Percentiles rank a stretch among this genome's conserved stretches.
Conservation (phyloP, 2,113 vertebrate genomes). For the Aspiorhynchus laticeps region DNA sequence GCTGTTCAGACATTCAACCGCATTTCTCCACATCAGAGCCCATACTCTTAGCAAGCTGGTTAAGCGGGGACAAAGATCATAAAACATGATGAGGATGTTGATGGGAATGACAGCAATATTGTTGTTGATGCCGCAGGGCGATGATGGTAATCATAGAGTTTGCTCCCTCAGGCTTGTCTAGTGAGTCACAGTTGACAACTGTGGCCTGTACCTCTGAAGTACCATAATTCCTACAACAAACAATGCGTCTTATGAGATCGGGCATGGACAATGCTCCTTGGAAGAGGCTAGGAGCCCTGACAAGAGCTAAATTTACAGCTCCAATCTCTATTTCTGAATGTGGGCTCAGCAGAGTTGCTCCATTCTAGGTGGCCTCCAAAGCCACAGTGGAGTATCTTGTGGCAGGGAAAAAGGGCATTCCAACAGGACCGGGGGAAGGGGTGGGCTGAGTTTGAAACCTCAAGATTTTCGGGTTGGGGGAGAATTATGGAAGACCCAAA, state of each 20-base stretch:
- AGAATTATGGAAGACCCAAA: constrained; percentile 36
- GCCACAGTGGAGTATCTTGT: constrained; percentile 56
- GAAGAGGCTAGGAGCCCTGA: constrained; percentile 42
- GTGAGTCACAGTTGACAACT: constrained; percentile 20
- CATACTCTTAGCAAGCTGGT: constrained; percentile 43
- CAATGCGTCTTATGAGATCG: constrained; percentile 38
- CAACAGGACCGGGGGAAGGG: constrained; percentile 43
- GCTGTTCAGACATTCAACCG: constrained; percentile 39
- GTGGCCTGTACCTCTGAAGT: constrained; percentile 1
- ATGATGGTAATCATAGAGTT: constrained; percentile 37
- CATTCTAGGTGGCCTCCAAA: constrained; percentile 49
- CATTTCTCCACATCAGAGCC: constrained; percentile 55
- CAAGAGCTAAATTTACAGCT: constrained; percentile 49
- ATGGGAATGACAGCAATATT: constrained; percentile 29
- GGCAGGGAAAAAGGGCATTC: constrained; percentile 54
- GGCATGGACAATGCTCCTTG: constrained; percentile 23
- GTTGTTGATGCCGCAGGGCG: constrained; percentile 1
- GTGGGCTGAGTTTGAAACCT: constrained; percentile 48
- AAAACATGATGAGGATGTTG: constrained; percentile 36
- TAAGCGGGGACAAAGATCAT: constrained; percentile 44
- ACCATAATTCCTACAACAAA: constrained; percentile 21
- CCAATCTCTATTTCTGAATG: constrained; percentile 53
- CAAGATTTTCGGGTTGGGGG: constrained; percentile 24
- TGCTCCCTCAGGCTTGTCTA: neutral
- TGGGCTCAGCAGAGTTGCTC: constrained; percentile 45